phyloP scores from a whole-genome alignment of 2,888 invertebrate species.

The Zhuqinia jingwanae region DNA sequence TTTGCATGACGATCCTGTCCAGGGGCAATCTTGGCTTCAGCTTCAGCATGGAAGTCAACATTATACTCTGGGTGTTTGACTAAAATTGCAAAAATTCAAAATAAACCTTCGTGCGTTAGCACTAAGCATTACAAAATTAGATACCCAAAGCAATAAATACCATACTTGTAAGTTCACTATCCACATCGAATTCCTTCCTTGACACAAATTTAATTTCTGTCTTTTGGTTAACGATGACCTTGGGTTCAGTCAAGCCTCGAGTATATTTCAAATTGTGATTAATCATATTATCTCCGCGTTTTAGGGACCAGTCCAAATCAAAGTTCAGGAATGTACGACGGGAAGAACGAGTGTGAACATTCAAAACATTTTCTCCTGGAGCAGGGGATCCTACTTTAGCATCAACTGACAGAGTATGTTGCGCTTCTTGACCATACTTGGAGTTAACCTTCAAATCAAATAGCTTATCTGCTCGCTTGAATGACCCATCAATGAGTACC shows the following conservation, averaged over 20 bases:
- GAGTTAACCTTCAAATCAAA: slow-evolving; percentile 61
- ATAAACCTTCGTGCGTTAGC: neutral
- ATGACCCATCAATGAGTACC: slow-evolving; percentile 62
- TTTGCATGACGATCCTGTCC: slow-evolving; percentile 68
- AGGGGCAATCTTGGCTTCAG: slow-evolving; percentile 81
- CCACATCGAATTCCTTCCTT: slow-evolving; percentile 75
- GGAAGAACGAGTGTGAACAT: slow-evolving; percentile 66
- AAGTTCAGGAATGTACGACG: slow-evolving; percentile 80
- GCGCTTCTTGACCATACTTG: slow-evolving; percentile 64
- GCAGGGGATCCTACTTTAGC: slow-evolving; percentile 51
- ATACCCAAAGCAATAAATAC: slow-evolving; percentile 13
- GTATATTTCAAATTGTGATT: slow-evolving; percentile 63
- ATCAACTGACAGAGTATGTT: slow-evolving; percentile 65
- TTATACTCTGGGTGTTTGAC: slow-evolving; percentile 84
- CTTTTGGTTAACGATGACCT: slow-evolving; percentile 61
- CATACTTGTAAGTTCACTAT: slow-evolving; percentile 76
- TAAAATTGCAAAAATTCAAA: slow-evolving; percentile 78
- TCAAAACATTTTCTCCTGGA: slow-evolving; percentile 52
- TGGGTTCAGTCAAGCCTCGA: slow-evolving; percentile 68
- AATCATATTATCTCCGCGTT: slow-evolving; percentile 41
- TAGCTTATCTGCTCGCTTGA: slow-evolving; percentile 37
- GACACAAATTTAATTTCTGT: slow-evolving; percentile 69
- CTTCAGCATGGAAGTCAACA: slow-evolving; percentile 83
- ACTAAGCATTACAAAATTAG: neutral
- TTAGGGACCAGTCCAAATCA: slow-evolving; percentile 84